A percentile compares a stretch with the other conserved stretches of the same genome.
phyloP scores from a whole-genome alignment of 2,113 vertebrate species.

The Odocoileus hemionus region DNA sequence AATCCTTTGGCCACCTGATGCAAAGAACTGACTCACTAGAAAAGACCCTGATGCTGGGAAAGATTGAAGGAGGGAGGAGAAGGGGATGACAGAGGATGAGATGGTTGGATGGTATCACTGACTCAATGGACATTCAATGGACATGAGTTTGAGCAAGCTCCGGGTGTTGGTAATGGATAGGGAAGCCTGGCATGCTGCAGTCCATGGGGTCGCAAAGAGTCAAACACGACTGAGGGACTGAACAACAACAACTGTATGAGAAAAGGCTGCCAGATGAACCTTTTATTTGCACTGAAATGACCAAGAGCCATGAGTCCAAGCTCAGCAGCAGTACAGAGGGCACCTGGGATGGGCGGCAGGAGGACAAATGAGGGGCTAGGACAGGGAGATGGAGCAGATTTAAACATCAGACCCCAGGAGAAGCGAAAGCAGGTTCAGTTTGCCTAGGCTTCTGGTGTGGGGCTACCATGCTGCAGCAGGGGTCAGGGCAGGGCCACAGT shows the following conservation, averaged over 20 bases:
- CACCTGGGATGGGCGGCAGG: background rate
- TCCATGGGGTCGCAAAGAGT: background rate
- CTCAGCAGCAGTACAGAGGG: background rate
- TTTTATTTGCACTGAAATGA: constrained; percentile 36
- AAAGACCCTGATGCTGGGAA: background rate
- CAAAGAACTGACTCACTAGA: background rate
- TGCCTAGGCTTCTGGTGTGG: background rate
- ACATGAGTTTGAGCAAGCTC: background rate
- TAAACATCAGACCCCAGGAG: background rate
- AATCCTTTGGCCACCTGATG: background rate
- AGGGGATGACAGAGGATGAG: background rate
- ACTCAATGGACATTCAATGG: background rate
- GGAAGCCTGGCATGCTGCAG: background rate
- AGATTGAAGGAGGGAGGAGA: background rate
- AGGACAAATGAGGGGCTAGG: background rate
- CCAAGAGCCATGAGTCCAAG: background rate
- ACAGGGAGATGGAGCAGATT: background rate
- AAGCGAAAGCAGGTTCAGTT: background rate
- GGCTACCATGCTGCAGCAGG: background rate
- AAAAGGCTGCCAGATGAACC: background rate
- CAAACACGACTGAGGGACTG: background rate
- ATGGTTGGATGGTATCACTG: background rate
- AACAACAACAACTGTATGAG: background rate
- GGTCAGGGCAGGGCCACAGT: background rate
- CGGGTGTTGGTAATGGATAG: background rate